A percentile compares a stretch with the other conserved stretches of the same genome.
Conservation (phyloP, 2,888 invertebrate genomes). For the Meiosimyza platycephala region DNA sequence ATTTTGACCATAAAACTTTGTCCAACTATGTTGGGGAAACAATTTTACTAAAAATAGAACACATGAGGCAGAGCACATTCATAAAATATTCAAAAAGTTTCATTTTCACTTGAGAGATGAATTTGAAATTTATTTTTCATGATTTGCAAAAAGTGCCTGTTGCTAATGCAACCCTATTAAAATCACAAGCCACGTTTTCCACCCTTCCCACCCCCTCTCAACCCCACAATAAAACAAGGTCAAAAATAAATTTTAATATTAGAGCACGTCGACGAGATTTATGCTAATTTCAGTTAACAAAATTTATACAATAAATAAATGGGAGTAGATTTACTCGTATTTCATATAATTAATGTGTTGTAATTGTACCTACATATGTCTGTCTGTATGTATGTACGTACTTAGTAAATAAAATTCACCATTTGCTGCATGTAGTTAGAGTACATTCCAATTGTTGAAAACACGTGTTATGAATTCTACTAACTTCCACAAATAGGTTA, state of each 20-base stretch:
- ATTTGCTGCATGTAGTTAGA: background rate
- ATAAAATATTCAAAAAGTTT: constrained; percentile 26
- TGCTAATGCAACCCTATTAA: constrained; percentile 2
- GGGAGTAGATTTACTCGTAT: constrained; percentile 1
- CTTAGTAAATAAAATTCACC: constrained; percentile 9
- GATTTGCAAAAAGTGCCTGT: constrained; percentile 21
- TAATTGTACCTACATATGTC: no score
- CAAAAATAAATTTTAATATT: constrained; percentile 22
- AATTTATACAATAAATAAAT: constrained; percentile 12
- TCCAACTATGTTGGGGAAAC: no score
- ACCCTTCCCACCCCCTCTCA: background rate
- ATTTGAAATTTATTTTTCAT: constrained; percentile 20
- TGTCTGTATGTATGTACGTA: background rate
- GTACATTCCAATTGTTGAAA: background rate
- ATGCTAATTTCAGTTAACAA: no score
- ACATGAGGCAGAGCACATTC: background rate
- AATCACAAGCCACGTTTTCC: background rate
- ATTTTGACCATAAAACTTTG: no score
- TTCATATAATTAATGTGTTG: background rate
- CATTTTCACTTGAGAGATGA: constrained; percentile 26
- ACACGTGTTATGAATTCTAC: background rate
- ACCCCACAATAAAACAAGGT: constrained; percentile 18
- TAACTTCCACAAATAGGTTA: background rate
- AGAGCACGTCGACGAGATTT: no score
- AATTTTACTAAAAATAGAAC: background rate